A percentile compares a stretch with the other conserved stretches of the same genome.
These are phyloP conservation scores for Dysmachus trigonus DNA, from an alignment of 2,888 invertebrate genomes.

Conservation along the genomic window DNA sequence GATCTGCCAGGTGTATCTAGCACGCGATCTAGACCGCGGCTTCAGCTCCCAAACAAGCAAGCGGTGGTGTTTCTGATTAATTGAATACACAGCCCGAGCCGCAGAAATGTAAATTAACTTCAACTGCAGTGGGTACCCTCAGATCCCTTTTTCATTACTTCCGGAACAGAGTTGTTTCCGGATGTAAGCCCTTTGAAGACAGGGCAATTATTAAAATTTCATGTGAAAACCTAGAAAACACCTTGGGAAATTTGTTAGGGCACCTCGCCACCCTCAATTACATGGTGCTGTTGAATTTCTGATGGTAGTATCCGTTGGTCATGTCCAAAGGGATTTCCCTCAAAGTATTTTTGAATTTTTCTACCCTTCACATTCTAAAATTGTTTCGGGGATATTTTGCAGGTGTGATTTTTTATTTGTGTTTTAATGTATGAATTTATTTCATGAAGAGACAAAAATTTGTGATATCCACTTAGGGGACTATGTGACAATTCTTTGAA, in stretches of 20 bases:
- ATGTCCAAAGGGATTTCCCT: not conserved
- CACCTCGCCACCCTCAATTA: not conserved
- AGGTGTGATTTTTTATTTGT: not conserved
- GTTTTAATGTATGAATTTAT: not conserved
- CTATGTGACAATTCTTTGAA: no score
- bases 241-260: not conserved
- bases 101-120: constrained; percentile 32
- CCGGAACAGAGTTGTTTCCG: constrained; percentile 9
- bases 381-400: not conserved
- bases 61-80: constrained; percentile 14
- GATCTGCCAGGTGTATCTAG: not conserved
- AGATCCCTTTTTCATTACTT: constrained; percentile 15
- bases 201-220: constrained; percentile 17
- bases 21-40: not conserved
- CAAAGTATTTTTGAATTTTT: not conserved
- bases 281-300: not conserved
- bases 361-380: not conserved
- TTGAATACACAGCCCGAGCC: constrained; percentile 5
- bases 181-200: constrained; percentile 23
- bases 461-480: no score
- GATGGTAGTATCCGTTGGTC: not conserved
- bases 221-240: not conserved
- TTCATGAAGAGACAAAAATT: not conserved
- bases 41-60: not conserved
- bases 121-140: not conserved